Conservation (phyloP, 1,140 invertebrate genomes). For the Phenacoccus solenopsis region DNA sequence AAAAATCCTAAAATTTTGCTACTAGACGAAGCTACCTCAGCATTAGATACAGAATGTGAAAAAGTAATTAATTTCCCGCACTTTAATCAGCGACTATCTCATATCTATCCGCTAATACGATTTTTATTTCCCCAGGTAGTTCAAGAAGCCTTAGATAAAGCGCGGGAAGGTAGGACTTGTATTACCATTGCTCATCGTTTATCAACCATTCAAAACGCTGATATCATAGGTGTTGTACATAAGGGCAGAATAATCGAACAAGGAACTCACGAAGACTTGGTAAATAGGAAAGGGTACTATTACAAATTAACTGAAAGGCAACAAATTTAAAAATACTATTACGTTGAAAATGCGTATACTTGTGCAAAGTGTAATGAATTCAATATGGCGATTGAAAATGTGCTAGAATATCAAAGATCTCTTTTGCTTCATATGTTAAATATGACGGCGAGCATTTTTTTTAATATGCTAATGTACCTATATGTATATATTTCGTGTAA, state of each 20-base stretch:
- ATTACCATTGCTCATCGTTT: constrained; percentile 84
- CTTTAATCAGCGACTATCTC: no score
- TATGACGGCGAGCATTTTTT: no score
- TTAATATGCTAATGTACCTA: no score
- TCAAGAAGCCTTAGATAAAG: constrained; percentile 69
- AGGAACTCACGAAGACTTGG: constrained; percentile 59
- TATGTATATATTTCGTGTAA: no score
- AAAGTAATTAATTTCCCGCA: constrained; percentile 36
- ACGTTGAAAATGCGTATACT: no score
- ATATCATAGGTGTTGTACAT: constrained; percentile 74
- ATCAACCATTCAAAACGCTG: constrained; percentile 81
- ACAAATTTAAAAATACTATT: no score
- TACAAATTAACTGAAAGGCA: constrained; percentile 29
- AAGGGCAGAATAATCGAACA: constrained; percentile 63
- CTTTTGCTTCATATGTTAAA: no score
- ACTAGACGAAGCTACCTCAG: constrained; percentile 79
- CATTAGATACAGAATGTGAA: constrained; percentile 82
- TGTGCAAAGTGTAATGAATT: no score
- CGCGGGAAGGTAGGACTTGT: constrained; percentile 71
- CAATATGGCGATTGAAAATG: no score
- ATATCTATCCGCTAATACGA: background rate
- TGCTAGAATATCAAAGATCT: no score
- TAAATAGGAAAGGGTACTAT: constrained; percentile 57
- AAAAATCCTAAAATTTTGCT: constrained; percentile 71
- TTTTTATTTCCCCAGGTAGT: constrained; percentile 44